Conservation (phyloP, 2,797 vertebrate species). For the Spea hammondii region DNA sequence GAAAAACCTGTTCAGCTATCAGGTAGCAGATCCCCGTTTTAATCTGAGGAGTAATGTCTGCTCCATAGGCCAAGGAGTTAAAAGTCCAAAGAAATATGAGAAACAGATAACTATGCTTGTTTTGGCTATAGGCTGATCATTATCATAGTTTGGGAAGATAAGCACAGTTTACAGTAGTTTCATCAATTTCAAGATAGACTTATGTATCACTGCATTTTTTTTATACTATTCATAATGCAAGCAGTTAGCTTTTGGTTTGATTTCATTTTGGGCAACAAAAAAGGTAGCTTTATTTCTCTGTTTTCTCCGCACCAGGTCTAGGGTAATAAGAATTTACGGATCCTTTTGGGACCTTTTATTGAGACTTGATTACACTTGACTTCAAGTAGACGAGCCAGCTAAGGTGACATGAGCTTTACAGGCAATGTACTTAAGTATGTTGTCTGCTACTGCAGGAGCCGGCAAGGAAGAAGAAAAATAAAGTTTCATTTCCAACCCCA, state of each 20-base stretch:
- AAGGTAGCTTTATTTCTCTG: too few species aligned
- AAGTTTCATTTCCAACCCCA: too few species aligned
- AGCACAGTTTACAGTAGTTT: neutral
- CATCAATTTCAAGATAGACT: neutral
- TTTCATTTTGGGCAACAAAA: neutral
- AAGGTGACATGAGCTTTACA: too few species aligned
- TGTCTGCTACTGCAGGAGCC: too few species aligned
- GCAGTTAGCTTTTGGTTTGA: neutral
- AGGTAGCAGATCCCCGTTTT: slow-evolving; percentile 50
- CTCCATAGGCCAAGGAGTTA: slow-evolving; percentile 51
- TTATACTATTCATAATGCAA: neutral
- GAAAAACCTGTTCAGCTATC: slow-evolving; percentile 59
- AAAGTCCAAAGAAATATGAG: slow-evolving; percentile 51
- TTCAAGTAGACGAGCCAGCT: too few species aligned
- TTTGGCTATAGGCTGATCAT: slow-evolving; percentile 50
- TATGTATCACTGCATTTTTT: neutral
- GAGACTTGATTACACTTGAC: too few species aligned
- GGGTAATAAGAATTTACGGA: too few species aligned
- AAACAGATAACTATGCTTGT: slow-evolving; percentile 45
- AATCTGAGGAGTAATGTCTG: slow-evolving; percentile 42
- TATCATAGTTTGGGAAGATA: slow-evolving; percentile 21
- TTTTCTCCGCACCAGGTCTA: too few species aligned
- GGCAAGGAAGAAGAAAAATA: too few species aligned
- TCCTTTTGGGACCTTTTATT: too few species aligned
- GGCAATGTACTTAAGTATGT: too few species aligned